Percentiles rank a stretch among this genome's conserved stretches.
phyloP scores from a whole-genome alignment of 2,113 vertebrate species.

The Indri indri region DNA sequence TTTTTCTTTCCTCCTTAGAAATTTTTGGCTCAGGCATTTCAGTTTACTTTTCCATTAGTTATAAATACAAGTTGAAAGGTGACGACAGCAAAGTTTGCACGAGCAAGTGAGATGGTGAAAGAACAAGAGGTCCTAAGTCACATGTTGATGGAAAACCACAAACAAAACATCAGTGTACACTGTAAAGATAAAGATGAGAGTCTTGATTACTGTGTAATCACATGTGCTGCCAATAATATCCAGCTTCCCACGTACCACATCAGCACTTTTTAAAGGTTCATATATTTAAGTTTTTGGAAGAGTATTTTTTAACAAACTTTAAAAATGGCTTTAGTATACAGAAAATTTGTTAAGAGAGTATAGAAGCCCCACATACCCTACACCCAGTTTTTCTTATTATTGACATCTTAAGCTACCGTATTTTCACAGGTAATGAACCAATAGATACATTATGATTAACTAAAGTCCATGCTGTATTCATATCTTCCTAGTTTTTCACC shows the following conservation, averaged over 20 bases:
- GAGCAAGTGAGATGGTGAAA: not conserved
- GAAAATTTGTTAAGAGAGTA: no score
- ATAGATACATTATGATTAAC: no score
- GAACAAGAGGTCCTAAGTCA: not conserved
- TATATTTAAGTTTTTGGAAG: not conserved
- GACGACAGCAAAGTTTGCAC: not conserved
- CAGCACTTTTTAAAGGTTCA: not conserved
- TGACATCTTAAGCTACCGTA: no score
- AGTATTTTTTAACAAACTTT: not conserved
- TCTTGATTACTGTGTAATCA: not conserved
- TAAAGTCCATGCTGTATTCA: no score
- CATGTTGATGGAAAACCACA: not conserved
- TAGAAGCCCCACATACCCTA: no score
- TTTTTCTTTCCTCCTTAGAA: not conserved
- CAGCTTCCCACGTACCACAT: not conserved
- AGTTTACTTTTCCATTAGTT: constrained; percentile 30
- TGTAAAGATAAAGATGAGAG: not conserved
- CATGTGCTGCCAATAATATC: not conserved
- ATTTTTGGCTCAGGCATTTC: not conserved
- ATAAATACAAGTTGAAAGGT: constrained; percentile 1
- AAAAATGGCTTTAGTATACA: not conserved
- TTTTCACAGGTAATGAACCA: no score
- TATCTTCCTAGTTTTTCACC: no score
- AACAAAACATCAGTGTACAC: not conserved
- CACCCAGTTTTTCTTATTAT: no score